Percentiles rank a stretch among this genome's conserved stretches.
Conservation (phyloP, 2,888 invertebrate species). For the Zaprionus lineosus region DNA sequence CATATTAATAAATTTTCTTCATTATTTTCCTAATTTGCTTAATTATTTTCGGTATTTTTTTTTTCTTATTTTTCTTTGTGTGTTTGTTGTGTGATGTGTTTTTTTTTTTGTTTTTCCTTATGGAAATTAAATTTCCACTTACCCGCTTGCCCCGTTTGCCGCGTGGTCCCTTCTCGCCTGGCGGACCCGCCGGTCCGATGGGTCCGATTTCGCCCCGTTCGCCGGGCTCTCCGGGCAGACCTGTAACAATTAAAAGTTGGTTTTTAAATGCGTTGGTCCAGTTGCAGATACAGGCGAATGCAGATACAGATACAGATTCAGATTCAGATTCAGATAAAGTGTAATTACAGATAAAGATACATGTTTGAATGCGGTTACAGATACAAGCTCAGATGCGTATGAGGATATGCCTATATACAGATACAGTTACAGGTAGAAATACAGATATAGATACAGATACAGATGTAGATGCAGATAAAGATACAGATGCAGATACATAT, state of each 20-base stretch:
- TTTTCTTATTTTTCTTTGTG: constrained; percentile 27
- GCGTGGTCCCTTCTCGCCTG: constrained; percentile 94
- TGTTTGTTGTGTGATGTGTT: constrained; percentile 35
- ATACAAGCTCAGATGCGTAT: background rate
- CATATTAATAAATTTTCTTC: constrained; percentile 63
- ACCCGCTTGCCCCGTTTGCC: constrained; percentile 97
- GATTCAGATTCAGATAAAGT: constrained; percentile 11
- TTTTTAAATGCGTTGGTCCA: constrained; percentile 51
- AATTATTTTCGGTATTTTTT: constrained; percentile 8
- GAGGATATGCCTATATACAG: background rate
- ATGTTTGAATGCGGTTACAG: constrained; percentile 2
- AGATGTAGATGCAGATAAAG: constrained; percentile 17
- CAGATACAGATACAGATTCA: constrained; percentile 9
- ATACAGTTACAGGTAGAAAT: too few species aligned
- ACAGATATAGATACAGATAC: constrained; percentile 42
- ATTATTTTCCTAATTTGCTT: too few species aligned
- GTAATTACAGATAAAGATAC: constrained; percentile 12
- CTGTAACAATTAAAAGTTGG: constrained; percentile 69
- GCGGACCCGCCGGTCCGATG: constrained; percentile 88
- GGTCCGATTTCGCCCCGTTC: constrained; percentile 85
- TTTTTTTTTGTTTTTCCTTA: constrained; percentile 29
- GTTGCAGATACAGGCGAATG: constrained; percentile 9
- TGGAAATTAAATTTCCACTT: too few species aligned
- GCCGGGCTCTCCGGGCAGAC: constrained; percentile 81
- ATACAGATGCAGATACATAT: constrained; percentile 11